Evolutionary conservation across 2,888 invertebrate genomes (phyloP).

Genomic region (Villa cingulata): DNA sequence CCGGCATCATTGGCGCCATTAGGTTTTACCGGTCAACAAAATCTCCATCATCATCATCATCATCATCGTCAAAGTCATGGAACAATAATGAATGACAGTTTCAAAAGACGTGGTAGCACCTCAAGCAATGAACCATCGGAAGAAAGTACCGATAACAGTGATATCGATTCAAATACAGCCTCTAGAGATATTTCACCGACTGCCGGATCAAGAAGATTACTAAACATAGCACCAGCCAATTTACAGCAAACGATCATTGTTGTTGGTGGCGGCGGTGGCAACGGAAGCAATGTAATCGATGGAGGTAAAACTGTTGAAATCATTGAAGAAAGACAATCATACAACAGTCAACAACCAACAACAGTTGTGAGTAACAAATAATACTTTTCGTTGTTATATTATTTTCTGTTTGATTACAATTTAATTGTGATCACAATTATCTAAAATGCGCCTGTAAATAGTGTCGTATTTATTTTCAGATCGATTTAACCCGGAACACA

Average conservation of each 20-base stretch:
- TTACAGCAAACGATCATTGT: conserved; percentile 3
- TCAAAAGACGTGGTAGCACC: conserved; percentile 31
- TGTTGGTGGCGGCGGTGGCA: background rate
- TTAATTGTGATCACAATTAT: no score
- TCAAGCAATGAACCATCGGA: conserved; percentile 35
- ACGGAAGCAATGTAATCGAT: conserved; percentile 2
- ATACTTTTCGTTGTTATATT: no score
- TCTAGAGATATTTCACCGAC: conserved; percentile 24
- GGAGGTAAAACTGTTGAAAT: conserved; percentile 9
- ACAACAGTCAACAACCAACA: conserved; percentile 11
- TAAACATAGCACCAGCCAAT: conserved; percentile 15
- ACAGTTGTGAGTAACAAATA: conserved; percentile 8
- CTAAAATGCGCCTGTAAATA: background rate
- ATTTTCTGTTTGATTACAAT: no score
- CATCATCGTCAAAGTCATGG: conserved; percentile 13
- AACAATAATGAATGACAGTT: conserved; percentile 16
- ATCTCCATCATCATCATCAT: conserved; percentile 11
- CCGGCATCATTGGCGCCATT: conserved; percentile 24
- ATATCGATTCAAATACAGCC: conserved; percentile 25
- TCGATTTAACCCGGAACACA: conserved; percentile 13
- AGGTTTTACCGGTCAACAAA: conserved; percentile 15
- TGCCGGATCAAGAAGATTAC: conserved; percentile 13
- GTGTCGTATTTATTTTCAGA: conserved; percentile 7
- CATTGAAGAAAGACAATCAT: conserved; percentile 10
- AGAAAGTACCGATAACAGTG: conserved; percentile 34